phyloP scores from a whole-genome alignment of 2,797 vertebrate genomes.

The Anabas testudineus region DNA sequence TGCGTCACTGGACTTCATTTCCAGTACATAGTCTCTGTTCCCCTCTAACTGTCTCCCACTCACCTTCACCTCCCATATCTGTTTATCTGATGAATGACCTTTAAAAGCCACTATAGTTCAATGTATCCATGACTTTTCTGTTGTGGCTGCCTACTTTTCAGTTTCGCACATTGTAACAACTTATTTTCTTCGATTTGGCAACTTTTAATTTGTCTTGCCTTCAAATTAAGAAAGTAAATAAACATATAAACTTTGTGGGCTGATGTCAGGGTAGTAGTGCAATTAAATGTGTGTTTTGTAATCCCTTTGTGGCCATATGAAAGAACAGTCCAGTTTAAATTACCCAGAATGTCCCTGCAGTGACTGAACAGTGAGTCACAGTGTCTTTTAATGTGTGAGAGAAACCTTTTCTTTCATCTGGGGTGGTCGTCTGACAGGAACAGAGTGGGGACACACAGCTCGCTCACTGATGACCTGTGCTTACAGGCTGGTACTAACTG shows the following conservation, averaged over 20 bases:
- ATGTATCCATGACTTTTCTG: neutral
- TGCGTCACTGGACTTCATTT: neutral
- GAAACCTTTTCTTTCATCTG: slow-evolving; percentile 34
- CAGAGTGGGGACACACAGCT: slow-evolving; percentile 40
- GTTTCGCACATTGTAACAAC: slow-evolving; percentile 7
- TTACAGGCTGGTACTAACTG: slow-evolving; percentile 64
- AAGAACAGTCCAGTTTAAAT: slow-evolving; percentile 32
- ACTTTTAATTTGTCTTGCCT: neutral
- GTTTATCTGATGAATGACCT: neutral
- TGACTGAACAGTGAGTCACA: slow-evolving; percentile 56
- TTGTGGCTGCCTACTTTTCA: neutral
- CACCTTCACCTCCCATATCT: neutral
- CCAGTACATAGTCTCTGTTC: neutral
- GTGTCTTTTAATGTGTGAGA: slow-evolving; percentile 30
- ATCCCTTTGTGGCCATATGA: slow-evolving; percentile 21
- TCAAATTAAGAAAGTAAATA: neutral
- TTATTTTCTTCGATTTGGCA: no score
- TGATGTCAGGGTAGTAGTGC: neutral
- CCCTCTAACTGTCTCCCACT: neutral
- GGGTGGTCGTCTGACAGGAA: slow-evolving; percentile 60
- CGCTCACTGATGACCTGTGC: slow-evolving; percentile 51
- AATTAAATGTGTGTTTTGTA: slow-evolving; percentile 17
- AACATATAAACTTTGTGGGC: slow-evolving; percentile 1
- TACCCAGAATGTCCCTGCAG: slow-evolving; percentile 34
- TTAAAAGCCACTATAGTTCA: neutral